phyloP scores from a whole-genome alignment of 2,113 vertebrate species.

The Malurus cyaneus region DNA sequence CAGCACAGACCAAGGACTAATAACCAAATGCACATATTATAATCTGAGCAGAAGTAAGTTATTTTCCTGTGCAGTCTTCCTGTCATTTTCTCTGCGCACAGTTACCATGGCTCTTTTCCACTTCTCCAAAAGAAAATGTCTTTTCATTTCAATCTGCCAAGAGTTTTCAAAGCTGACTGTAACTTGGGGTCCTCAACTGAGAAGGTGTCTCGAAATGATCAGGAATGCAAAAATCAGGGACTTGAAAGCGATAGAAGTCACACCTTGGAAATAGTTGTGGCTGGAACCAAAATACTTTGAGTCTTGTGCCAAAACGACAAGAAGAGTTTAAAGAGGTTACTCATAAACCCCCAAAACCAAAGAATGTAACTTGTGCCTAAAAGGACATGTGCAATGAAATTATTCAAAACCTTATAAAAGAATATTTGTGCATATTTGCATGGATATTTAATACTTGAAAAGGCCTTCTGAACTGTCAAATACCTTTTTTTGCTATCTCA shows the following conservation, averaged over 20 bases:
- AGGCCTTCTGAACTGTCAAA: background rate
- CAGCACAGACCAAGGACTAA: slow-evolving; percentile 26
- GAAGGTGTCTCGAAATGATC: background rate
- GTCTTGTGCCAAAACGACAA: background rate
- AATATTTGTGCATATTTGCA: background rate
- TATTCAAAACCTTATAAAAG: background rate
- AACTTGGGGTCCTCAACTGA: background rate
- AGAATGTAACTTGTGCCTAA: slow-evolving; percentile 17
- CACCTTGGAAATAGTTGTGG: background rate
- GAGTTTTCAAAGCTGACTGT: background rate
- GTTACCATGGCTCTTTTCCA: slow-evolving; percentile 16
- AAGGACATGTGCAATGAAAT: background rate
- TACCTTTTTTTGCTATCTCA: background rate
- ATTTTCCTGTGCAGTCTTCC: slow-evolving; percentile 33
- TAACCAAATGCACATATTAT: slow-evolving; percentile 12
- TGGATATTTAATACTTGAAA: background rate
- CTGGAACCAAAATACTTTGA: background rate
- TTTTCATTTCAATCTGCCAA: slow-evolving; percentile 10
- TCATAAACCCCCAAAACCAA: slow-evolving; percentile 25
- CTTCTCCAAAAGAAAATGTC: background rate
- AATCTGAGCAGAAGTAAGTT: slow-evolving; percentile 37
- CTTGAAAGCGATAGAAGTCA: background rate
- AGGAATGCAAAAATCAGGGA: background rate
- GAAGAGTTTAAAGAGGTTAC: slow-evolving; percentile 1
- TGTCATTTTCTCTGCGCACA: background rate